Percentiles rank a stretch among this genome's conserved stretches.
Evolutionary conservation across 2,888 invertebrate genomes (phyloP).

Genomic region (Orthonevra nobilis): DNA sequence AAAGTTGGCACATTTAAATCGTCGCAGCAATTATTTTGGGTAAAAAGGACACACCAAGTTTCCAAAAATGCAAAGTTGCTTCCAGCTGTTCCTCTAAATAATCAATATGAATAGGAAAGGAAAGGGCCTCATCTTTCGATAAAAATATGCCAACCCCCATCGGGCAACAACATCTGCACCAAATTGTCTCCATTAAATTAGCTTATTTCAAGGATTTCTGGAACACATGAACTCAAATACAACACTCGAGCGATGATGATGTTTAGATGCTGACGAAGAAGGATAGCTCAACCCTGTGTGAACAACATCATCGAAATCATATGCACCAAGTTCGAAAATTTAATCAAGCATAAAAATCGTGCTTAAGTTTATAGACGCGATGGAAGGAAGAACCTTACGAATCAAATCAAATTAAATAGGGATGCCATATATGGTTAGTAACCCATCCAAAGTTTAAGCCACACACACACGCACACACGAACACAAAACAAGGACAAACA

Average conservation of each 20-base stretch:
- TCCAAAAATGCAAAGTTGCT: too few relatives aligned
- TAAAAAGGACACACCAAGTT: too few relatives aligned
- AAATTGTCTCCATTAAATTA: constrained; percentile 36
- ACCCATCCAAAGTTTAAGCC: constrained; percentile 14
- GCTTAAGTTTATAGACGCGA: constrained; percentile 20
- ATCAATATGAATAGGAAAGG: too few relatives aligned
- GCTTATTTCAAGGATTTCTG: constrained; percentile 16
- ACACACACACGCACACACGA: constrained; percentile 4
- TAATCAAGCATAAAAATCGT: constrained; percentile 61
- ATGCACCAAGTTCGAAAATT: constrained; percentile 51
- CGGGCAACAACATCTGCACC: constrained; percentile 27
- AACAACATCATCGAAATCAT: constrained; percentile 35
- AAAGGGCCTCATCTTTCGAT: too few relatives aligned
- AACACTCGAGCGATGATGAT: constrained; percentile 14
- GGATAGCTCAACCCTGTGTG: constrained; percentile 2
- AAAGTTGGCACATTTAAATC: too few relatives aligned
- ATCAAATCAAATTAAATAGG: too few relatives aligned
- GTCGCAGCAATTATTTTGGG: too few relatives aligned
- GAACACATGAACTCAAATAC: constrained; percentile 29
- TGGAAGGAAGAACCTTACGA: not conserved
- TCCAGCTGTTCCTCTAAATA: too few relatives aligned
- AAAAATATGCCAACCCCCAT: too few relatives aligned
- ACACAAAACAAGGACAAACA: constrained; percentile 7
- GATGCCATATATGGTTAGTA: not conserved
- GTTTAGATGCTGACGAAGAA: constrained; percentile 30